Evolutionary conservation across 2,888 invertebrate species (phyloP).

Genomic region (Apamea sordens): DNA sequence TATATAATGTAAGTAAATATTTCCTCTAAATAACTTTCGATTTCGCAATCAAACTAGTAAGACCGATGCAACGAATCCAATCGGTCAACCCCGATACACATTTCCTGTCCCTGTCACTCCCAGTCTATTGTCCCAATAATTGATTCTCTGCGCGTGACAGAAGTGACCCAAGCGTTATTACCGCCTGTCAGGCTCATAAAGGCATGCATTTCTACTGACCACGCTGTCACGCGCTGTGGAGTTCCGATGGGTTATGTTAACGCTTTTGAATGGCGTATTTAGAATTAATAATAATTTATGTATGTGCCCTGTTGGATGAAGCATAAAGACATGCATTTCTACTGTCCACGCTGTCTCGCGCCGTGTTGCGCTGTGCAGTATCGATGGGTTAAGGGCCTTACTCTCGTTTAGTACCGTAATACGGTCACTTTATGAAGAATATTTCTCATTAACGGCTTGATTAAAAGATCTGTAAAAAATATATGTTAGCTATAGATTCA

Average conservation of each 20-base stretch:
- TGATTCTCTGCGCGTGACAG: slow-evolving; percentile 57
- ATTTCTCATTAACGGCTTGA: too few species aligned
- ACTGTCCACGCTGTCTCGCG: slow-evolving; percentile 27
- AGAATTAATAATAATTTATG: neutral
- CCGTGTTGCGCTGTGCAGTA: slow-evolving; percentile 27
- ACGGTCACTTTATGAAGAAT: too few species aligned
- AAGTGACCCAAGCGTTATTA: slow-evolving; percentile 60
- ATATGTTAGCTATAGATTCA: too few species aligned
- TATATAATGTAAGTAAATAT: too few species aligned
- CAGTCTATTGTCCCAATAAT: slow-evolving; percentile 46
- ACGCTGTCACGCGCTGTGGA: slow-evolving; percentile 32
- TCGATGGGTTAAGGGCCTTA: slow-evolving; percentile 1
- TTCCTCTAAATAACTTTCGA: neutral
- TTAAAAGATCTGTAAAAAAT: too few species aligned
- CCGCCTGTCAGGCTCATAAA: slow-evolving; percentile 61
- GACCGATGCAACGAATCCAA: slow-evolving; percentile 14
- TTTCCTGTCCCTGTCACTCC: slow-evolving; percentile 7
- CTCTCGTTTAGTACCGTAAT: too few species aligned
- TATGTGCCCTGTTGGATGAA: neutral
- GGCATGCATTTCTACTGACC: too few species aligned
- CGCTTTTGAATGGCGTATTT: neutral
- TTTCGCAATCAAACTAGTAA: neutral
- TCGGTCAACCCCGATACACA: slow-evolving; percentile 19
- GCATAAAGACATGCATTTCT: neutral
- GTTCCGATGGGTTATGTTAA: slow-evolving; percentile 23